phyloP scores from a whole-genome alignment of 2,888 invertebrate species.

The Sympetrum striolatum region DNA sequence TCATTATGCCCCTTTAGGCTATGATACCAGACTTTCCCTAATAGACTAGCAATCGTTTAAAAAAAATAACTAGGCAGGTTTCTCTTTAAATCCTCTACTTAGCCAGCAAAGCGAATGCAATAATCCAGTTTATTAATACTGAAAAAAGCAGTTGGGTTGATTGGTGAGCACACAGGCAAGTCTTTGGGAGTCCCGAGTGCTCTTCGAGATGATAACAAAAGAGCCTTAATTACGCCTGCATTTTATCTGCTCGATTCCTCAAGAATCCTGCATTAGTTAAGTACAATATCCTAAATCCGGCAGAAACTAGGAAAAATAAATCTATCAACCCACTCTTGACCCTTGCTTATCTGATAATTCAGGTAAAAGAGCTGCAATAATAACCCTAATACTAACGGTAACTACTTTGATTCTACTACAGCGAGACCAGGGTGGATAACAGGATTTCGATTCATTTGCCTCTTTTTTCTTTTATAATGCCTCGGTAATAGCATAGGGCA shows the following conservation, averaged over 20 bases:
- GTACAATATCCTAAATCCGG: not conserved
- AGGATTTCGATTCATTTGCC: not conserved
- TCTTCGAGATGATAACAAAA: not conserved
- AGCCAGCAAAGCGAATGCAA: slow-evolving; percentile 23
- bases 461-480: not conserved
- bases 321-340: not conserved
- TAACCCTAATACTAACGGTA: slow-evolving; percentile 30
- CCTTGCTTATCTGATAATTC: not conserved
- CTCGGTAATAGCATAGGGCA: not conserved
- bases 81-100: not conserved
- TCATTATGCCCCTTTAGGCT: slow-evolving; percentile 4
- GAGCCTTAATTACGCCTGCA: not conserved
- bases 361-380: not conserved
- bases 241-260: not conserved
- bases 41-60: slow-evolving; percentile 28
- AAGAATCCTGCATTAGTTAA: not conserved
- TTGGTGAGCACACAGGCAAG: slow-evolving; percentile 7
- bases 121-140: not conserved
- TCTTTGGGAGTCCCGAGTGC: not conserved
- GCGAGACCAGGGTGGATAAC: not conserved
- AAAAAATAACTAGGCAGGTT: slow-evolving; percentile 18
- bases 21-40: slow-evolving; percentile 16
- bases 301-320: not conserved
- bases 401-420: slow-evolving; percentile 7
- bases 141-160: not conserved